Evolutionary conservation across 1,140 invertebrate species (phyloP).

Genomic region (Drosophila ambigua): DNA sequence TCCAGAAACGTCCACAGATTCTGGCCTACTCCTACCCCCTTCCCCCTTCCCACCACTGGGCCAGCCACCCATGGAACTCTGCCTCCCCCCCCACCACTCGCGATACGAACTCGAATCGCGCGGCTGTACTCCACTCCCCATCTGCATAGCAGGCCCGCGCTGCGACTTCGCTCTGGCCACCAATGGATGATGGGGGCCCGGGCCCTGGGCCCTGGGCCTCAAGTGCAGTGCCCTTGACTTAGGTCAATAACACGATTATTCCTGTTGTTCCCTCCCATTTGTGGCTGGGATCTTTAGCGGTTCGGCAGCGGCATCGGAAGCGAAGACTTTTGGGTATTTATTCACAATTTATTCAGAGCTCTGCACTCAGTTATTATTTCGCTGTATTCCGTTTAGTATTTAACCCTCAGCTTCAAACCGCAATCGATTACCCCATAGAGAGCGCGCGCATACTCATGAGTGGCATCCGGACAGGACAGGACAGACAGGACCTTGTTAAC

Average conservation of each 20-base stretch:
- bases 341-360: too few species aligned
- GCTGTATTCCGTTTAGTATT: too few species aligned
- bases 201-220: constrained; percentile 12
- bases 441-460: too few species aligned
- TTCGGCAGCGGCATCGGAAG: neutral
- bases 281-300: too few species aligned
- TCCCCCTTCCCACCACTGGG: neutral
- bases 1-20: constrained; percentile 48
- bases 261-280: neutral
- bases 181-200: constrained; percentile 18
- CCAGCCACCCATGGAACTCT: constrained; percentile 1
- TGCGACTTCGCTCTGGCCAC: constrained; percentile 24
- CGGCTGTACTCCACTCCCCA: constrained; percentile 34
- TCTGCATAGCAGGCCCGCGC: constrained; percentile 26
- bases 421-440: too few species aligned
- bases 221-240: constrained; percentile 66
- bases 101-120: constrained; percentile 36
- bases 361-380: too few species aligned
- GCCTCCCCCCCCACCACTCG: neutral
- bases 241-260: constrained; percentile 59
- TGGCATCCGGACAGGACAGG: too few species aligned
- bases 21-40: neutral
- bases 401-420: neutral
- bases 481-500: constrained; percentile 23
- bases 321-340: neutral